Percentiles rank a stretch among this genome's conserved stretches.
Evolutionary conservation across 2,113 vertebrate genomes (phyloP).

Genomic region (Furnarius figulus): DNA sequence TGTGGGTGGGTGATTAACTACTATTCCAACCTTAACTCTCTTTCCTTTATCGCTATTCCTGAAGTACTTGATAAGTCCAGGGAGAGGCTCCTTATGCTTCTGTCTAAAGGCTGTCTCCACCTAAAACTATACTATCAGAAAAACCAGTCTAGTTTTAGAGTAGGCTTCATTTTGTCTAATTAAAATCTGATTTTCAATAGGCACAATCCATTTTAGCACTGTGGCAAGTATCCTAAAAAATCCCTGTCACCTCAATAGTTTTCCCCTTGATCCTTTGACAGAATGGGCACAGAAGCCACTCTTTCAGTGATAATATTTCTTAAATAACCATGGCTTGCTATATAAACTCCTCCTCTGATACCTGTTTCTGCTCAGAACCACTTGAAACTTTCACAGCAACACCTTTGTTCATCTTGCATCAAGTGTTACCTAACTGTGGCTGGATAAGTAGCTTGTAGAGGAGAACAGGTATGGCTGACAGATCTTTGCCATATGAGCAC

Average conservation of each 20-base stretch:
- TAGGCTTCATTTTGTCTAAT: not conserved
- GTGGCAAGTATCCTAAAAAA: not conserved
- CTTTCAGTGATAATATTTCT: not conserved
- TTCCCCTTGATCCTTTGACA: not conserved
- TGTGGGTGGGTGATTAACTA: not conserved
- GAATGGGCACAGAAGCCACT: not conserved
- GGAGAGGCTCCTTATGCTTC: not conserved
- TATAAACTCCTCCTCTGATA: not conserved
- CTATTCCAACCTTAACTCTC: not conserved
- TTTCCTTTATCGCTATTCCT: not conserved
- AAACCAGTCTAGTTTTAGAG: not conserved
- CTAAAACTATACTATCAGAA: not conserved
- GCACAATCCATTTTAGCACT: not conserved
- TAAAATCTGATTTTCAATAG: not conserved
- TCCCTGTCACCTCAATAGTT: not conserved
- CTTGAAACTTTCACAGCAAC: not conserved
- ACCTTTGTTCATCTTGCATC: not conserved
- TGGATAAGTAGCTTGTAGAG: not conserved
- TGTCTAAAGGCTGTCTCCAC: not conserved
- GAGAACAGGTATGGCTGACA: not conserved
- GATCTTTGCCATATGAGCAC: not conserved
- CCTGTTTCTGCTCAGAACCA: not conserved
- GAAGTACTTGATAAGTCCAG: not conserved
- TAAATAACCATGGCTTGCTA: not conserved
- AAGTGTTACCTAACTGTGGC: not conserved